These are phyloP conservation scores for Malurus melanocephalus DNA, from an alignment of 2,113 vertebrate species.

Conservation along the genomic window DNA sequence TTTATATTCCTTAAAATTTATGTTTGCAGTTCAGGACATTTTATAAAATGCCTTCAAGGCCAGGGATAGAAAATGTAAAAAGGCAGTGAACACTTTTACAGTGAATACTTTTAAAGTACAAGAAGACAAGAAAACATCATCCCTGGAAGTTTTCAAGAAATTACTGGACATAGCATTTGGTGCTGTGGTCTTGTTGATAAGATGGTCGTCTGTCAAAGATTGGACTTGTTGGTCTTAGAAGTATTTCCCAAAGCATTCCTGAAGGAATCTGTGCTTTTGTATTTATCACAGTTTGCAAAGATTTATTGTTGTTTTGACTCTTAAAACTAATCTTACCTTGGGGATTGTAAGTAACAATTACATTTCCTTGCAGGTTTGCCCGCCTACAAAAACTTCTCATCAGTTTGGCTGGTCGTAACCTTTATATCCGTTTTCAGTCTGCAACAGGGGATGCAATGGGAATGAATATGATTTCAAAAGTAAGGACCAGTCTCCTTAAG, in stretches of 20 bases:
- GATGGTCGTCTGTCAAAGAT: background rate
- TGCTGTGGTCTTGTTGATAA: background rate
- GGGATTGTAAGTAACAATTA: background rate
- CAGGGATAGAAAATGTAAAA: background rate
- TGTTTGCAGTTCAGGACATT: background rate
- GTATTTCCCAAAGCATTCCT: background rate
- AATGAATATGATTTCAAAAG: slow-evolving; percentile 99
- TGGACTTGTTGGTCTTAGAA: background rate
- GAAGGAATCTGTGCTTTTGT: background rate
- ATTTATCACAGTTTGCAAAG: accelerated
- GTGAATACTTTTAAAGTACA: background rate
- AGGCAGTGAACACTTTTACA: background rate
- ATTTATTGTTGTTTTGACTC: background rate
- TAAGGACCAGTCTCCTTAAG: slow-evolving; percentile 37
- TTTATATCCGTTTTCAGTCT: slow-evolving; percentile 94
- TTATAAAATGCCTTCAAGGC: background rate
- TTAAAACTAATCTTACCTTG: background rate
- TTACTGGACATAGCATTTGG: accelerated
- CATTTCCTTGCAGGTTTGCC: slow-evolving; percentile 81
- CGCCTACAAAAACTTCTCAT: slow-evolving; percentile 87
- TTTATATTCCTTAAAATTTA: background rate
- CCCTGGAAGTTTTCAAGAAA: background rate
- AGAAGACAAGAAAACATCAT: background rate
- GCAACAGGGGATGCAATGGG: slow-evolving; percentile 96
- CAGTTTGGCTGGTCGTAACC: slow-evolving; percentile 87